These are phyloP conservation scores for Drosophila diplacantha DNA, from an alignment of 2,888 invertebrate genomes.

Conservation along the genomic window DNA sequence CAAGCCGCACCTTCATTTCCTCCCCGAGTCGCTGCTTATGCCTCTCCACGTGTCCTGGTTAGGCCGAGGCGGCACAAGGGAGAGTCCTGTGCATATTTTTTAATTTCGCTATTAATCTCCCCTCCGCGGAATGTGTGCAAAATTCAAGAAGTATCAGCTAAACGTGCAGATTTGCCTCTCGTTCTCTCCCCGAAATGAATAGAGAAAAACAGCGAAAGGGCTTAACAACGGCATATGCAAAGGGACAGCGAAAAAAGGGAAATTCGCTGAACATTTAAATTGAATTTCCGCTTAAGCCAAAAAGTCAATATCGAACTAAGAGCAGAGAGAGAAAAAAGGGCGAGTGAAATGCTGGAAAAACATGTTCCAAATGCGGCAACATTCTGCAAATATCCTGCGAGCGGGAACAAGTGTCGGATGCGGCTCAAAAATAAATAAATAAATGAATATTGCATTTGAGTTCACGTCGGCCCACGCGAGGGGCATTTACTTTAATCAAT, in stretches of 20 bases:
- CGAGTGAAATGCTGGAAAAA: constrained; percentile 10
- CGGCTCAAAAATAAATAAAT: constrained; percentile 12
- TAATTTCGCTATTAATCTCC: constrained; percentile 24
- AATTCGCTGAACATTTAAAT: constrained; percentile 38
- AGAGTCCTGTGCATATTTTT: constrained; percentile 16
- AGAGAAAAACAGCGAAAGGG: constrained; percentile 14
- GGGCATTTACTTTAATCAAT: constrained; percentile 53
- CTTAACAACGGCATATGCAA: constrained; percentile 10
- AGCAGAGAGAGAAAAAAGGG: not conserved
- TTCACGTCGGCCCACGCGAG: constrained; percentile 34
- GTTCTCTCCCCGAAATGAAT: not conserved
- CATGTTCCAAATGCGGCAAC: constrained; percentile 25
- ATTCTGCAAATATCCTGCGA: constrained; percentile 29
- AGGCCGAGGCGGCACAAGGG: not conserved
- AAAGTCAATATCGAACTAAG: constrained; percentile 30
- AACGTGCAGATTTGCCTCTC: not conserved
- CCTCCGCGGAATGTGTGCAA: not conserved
- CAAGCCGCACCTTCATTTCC: constrained; percentile 9
- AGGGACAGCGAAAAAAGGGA: not conserved
- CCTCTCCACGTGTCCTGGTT: constrained; percentile 39
- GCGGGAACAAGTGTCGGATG: constrained; percentile 18
- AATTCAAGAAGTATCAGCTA: constrained; percentile 4
- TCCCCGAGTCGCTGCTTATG: constrained; percentile 20
- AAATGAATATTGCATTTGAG: constrained; percentile 39
- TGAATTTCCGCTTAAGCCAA: constrained; percentile 45